Evolutionary conservation across 2,113 vertebrate genomes (phyloP).

Genomic region (Zosterops hypoxanthus): DNA sequence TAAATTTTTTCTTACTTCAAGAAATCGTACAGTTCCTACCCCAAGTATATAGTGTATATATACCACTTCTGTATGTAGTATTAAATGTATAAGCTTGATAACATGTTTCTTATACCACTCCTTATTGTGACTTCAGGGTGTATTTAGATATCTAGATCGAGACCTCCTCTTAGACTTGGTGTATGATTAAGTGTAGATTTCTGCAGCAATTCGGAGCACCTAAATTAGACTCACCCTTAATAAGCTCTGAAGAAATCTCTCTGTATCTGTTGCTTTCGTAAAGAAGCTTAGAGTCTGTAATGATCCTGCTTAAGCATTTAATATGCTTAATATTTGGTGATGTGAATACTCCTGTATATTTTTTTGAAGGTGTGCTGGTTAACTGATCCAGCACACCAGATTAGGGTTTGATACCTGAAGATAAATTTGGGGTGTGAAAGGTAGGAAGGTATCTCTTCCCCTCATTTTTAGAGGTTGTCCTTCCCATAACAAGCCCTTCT

Average conservation of each 20-base stretch:
- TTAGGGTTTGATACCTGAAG: neutral
- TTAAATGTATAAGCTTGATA: neutral
- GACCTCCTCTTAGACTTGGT: neutral
- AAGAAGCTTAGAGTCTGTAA: neutral
- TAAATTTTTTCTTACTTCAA: neutral
- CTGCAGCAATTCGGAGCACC: neutral
- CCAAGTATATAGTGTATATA: neutral
- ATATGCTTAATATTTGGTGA: neutral
- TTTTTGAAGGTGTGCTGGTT: neutral
- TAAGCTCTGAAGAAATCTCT: neutral
- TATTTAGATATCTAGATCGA: neutral
- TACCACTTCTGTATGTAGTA: neutral
- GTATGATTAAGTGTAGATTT: neutral
- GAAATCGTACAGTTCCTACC: neutral
- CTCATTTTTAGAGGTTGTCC: neutral
- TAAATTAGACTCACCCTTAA: neutral
- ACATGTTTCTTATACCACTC: neutral
- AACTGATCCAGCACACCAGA: neutral
- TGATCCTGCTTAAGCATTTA: neutral
- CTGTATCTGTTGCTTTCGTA: neutral
- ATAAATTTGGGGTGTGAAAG: neutral
- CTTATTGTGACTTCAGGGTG: neutral
- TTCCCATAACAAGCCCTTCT: neutral
- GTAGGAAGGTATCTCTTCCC: neutral
- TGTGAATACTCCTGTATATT: neutral